Base-by-base conservation (phyloP, 2,888 invertebrate genomes). In the Catocala sponsa region DNA sequence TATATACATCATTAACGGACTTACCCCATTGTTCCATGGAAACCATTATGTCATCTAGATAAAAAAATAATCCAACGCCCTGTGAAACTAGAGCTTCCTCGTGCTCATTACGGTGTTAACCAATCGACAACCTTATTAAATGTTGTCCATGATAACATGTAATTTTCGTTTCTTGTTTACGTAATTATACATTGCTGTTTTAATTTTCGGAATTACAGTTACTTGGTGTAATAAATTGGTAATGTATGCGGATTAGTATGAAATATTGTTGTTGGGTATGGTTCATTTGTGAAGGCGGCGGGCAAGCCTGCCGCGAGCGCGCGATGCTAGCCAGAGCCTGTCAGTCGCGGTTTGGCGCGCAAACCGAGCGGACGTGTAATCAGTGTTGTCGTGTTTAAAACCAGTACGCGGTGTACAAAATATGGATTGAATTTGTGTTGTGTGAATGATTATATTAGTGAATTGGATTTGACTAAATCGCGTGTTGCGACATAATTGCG, bases 341-440 rank as follows among this genome's bases (percentile, higher is more conserved):
- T 63, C 84, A 91, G 91, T 91, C 82, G 89, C 84, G 83, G 82
- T 83, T 89, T 88, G 86, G 88, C 90, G 89, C 89, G 87, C 84
- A 79, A 74, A 69, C 63, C 64, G 64, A 25, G n/a, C 71, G 76
- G 81, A 78, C 83, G 90, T 78, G 69, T 65, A 6, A 6, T 41
- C 42, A 52, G 51, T 55, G 63, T 12, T 42, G 65, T 55, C 42
- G 60, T 65, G 42, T 72, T 70, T 61, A 52, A 49, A 59, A 61
- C 65, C 59, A 62, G 70, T 65, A 54, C 78, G 68, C 60, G 68
- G 46, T 68, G 67, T 51, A 58, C 38, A 70, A 63, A 72, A 70
- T 74, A 74, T 74, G 72, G 70, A 80, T 81, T 84, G 63, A 76
- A 78, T 81, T 72, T 66, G 72, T 75, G 76, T 74, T 77, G 74